phyloP scores from a whole-genome alignment of 1,140 invertebrate genomes.

The Drosophila nigrodunni region DNA sequence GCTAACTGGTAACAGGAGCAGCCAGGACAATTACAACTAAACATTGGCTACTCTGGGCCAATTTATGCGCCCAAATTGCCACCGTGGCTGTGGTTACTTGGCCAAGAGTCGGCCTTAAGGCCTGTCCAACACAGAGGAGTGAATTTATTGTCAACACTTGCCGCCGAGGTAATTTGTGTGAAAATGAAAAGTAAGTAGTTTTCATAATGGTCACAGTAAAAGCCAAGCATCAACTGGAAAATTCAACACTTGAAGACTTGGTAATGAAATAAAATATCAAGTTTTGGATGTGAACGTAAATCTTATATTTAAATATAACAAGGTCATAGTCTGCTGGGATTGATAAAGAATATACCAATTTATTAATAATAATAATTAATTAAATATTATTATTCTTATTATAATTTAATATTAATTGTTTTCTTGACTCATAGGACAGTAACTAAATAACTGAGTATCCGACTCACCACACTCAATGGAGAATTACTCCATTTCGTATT shows the following conservation, averaged over 20 bases:
- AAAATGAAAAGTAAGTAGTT: conserved; percentile 55
- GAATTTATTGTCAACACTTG: conserved; percentile 50
- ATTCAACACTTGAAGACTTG: not conserved
- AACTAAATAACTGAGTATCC: conserved; percentile 40
- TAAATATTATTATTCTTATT: no score
- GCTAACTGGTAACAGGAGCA: conserved; percentile 3
- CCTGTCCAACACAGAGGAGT: conserved; percentile 12
- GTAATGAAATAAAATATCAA: conserved; percentile 11
- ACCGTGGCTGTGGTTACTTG: conserved; percentile 1
- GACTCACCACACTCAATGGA: conserved; percentile 1
- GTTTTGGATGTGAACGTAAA: not conserved
- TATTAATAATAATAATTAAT: no score
- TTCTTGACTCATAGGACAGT: no score
- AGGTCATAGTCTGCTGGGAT: no score
- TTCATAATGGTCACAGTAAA: conserved; percentile 29
- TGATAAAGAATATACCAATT: no score
- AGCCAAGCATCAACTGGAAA: not conserved
- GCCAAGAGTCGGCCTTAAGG: conserved; percentile 15
- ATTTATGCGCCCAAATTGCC: conserved; percentile 39
- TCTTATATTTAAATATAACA: no score
- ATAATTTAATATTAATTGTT: no score
- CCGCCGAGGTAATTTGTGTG: conserved; percentile 44
- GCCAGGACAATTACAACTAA: conserved; percentile 10
- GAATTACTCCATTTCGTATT: conserved; percentile 26
- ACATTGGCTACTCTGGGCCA: conserved; percentile 26